Conservation (phyloP, 2,113 vertebrate genomes). For the Grammomys dolichurus region DNA sequence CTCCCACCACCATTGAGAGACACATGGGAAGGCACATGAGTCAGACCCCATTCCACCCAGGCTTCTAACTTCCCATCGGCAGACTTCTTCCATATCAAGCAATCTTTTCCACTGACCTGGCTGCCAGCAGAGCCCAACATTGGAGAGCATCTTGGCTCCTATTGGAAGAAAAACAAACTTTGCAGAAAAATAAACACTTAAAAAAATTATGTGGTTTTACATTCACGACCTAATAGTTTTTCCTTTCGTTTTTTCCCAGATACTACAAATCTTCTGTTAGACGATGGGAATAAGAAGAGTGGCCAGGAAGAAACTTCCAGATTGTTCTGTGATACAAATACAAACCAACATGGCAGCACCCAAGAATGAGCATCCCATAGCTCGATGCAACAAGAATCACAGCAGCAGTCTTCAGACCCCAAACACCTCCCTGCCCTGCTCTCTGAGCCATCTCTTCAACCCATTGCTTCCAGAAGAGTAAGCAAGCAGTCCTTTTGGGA, state of each 20-base stretch:
- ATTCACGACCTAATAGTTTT: slow-evolving; percentile 84
- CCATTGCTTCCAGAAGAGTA: background rate
- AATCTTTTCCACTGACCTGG: slow-evolving; percentile 76
- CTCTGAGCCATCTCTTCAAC: background rate
- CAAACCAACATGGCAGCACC: slow-evolving; percentile 37
- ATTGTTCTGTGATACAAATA: slow-evolving; percentile 47
- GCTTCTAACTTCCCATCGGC: slow-evolving; percentile 57
- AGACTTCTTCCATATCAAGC: slow-evolving; percentile 71
- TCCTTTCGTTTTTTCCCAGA: slow-evolving; percentile 70
- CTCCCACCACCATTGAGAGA: background rate
- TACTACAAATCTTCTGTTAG: slow-evolving; percentile 79
- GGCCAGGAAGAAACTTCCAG: slow-evolving; percentile 58
- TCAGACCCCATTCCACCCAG: background rate
- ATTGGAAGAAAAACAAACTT: slow-evolving; percentile 83
- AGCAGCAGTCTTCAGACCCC: background rate
- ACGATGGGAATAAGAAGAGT: slow-evolving; percentile 63
- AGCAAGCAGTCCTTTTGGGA: fast-evolving
- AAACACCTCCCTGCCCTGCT: background rate
- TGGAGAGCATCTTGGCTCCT: slow-evolving; percentile 79
- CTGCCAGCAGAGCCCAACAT: slow-evolving; percentile 70
- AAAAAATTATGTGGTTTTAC: slow-evolving; percentile 80
- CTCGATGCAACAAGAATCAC: background rate
- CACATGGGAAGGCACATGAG: background rate
- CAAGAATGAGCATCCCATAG: background rate
- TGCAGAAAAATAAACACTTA: slow-evolving; percentile 83